A percentile compares a stretch with the other conserved stretches of the same genome.
Conservation (phyloP, 2,113 vertebrate genomes). For the Amphiprion ocellaris region DNA sequence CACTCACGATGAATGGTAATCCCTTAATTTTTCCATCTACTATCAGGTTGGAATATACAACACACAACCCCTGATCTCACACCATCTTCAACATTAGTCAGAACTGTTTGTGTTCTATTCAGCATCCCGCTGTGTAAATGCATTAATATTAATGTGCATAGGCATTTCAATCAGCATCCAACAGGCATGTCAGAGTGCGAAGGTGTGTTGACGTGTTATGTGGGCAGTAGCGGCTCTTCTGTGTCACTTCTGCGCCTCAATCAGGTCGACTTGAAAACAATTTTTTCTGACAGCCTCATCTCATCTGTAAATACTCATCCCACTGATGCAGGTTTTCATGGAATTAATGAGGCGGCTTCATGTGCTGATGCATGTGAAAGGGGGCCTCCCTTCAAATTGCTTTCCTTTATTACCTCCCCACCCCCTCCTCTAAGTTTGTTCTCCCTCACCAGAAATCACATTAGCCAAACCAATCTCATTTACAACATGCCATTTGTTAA, state of each 20-base stretch:
- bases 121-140: conserved; percentile 27
- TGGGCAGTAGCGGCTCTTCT: conserved; percentile 29
- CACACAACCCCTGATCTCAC: background rate
- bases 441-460: conserved; percentile 73
- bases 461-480: conserved; percentile 80
- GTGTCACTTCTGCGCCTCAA: conserved; percentile 61
- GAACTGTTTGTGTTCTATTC: conserved; percentile 32
- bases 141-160: conserved; percentile 52
- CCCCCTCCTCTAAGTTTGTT: background rate
- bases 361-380: conserved; percentile 75
- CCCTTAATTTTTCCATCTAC: background rate
- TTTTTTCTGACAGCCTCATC: conserved; percentile 55
- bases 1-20: background rate
- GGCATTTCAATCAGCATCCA: conserved; percentile 23
- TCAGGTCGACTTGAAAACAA: conserved; percentile 32
- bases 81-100: background rate
- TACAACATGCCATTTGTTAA: conserved; percentile 76
- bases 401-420: conserved; percentile 72
- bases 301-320: conserved; percentile 81
- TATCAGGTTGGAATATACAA: background rate
- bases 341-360: conserved; percentile 80
- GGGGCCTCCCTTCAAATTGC: conserved; percentile 71
- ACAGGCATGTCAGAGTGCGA: background rate
- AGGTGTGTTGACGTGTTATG: conserved; percentile 64
- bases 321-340: conserved; percentile 78